Evolutionary conservation across 2,113 vertebrate genomes (phyloP), one percentile per base, ranked within the genome.

Genomic region (Mastomys natalensis): DNA sequence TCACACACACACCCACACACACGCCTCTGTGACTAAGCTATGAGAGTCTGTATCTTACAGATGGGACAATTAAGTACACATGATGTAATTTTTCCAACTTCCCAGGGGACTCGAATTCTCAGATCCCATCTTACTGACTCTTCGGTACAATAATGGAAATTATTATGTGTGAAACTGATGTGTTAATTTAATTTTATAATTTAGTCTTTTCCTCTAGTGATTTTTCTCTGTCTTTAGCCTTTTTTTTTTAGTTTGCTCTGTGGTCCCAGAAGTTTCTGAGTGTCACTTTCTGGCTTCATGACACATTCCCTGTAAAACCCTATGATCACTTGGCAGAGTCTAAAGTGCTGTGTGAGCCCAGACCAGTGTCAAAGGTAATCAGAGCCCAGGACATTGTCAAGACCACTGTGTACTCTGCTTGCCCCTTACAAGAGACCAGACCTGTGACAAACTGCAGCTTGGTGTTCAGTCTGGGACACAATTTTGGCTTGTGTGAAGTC

Each of bases 321-420:
- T 87, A 77, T 94, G 94, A 68, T 95, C 19, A 0, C 88, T 96
- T 91, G 80, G 37, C 64, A 51, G 95, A 93, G 96, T 95, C 89
- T 60, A 92, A 60, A 94, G 53, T 45, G 81, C 77, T 45, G 7
- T 78, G 80, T 90, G 82, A 85, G 93, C 90, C 91, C 91, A 95
- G 84, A 26, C 84, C 94, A 43, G 5, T 21, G n/a, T 97, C 73
- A 97, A 77, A 94, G 95, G 95, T 94, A 95, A 97, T 92, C 97
- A 95, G 87, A 89, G 89, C 97, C 92, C 66, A 96, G 92, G 94
- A 81, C 51, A 43, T 94, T 94, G 91, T 87, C 62, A 40, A 82
- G 96, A 91, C 85, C 91, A 55, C 76, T 92, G 7, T 3, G 0
- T 94, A 68, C 93, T 60, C 90, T 96, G 76, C 76, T 87, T 95